Conservation (phyloP, 2,113 vertebrate genomes). For the Platichthys stellatus region DNA sequence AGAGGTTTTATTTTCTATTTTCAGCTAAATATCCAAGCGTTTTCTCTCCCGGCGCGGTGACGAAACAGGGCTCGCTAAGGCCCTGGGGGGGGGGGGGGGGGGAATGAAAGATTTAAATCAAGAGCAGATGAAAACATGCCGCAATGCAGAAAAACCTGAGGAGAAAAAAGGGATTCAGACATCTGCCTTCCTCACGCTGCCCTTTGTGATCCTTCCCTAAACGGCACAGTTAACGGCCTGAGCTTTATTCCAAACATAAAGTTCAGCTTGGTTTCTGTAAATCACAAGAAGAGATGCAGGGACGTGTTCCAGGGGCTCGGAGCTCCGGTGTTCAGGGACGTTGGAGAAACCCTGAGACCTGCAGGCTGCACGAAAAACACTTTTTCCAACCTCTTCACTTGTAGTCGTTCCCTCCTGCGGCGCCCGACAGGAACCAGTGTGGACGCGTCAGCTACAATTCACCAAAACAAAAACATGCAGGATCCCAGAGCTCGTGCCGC, state of each 20-base stretch:
- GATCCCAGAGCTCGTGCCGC: constrained; percentile 21
- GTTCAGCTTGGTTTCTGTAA: constrained; percentile 35
- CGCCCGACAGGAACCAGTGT: constrained; percentile 39
- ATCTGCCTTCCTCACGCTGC: constrained; percentile 59
- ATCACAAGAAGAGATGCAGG: constrained; percentile 46
- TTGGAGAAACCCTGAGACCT: too few species aligned
- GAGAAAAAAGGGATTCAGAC: constrained; percentile 44
- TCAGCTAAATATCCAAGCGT: constrained; percentile 71
- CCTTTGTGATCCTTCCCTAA: constrained; percentile 60
- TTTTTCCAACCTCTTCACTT: too few species aligned
- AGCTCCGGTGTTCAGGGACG: background rate
- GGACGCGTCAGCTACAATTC: constrained; percentile 41
- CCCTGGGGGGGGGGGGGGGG: constrained; percentile 33
- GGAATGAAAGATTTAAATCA: constrained; percentile 76
- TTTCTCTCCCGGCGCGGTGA: constrained; percentile 54
- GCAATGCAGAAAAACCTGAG: constrained; percentile 65
- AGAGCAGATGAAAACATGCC: constrained; percentile 80
- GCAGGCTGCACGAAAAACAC: too few species aligned
- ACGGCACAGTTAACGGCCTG: constrained; percentile 37
- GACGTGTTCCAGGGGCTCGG: constrained; percentile 35
- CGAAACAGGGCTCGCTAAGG: constrained; percentile 48
- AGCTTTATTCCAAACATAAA: constrained; percentile 58
- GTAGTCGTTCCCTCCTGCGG: constrained; percentile 10
- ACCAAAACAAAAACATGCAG: constrained; percentile 38
- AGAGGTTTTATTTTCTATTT: constrained; percentile 70